Evolutionary conservation across 2,888 invertebrate genomes (phyloP).

Genomic region (Imbricaverruca yamaguchii): DNA sequence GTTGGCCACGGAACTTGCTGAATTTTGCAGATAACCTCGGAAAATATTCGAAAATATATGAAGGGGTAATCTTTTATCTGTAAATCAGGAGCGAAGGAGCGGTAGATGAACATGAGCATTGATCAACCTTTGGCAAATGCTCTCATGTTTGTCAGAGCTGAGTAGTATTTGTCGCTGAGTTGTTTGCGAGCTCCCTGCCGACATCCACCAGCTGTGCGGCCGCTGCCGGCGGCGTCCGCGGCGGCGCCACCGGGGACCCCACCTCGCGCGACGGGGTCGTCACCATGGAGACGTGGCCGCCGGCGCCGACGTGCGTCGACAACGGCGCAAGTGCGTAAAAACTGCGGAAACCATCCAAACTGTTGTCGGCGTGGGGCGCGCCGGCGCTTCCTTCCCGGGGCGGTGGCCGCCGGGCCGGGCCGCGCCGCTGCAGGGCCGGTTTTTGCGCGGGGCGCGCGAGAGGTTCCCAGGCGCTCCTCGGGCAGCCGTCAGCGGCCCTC

Average conservation of each 20-base stretch:
- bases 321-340: neutral
- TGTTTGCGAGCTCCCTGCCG: neutral
- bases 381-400: neutral
- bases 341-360: constrained; percentile 8
- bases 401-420: neutral
- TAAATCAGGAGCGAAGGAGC: neutral
- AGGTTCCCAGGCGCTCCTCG: neutral
- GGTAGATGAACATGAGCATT: neutral
- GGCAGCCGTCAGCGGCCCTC: neutral
- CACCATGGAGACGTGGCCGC: neutral
- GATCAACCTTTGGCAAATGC: constrained; percentile 4
- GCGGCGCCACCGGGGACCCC: neutral
- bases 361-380: neutral
- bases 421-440: neutral
- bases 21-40: neutral
- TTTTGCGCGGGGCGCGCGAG: neutral
- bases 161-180: neutral
- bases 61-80: too few relatives aligned
- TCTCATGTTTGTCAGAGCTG: neutral
- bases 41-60: neutral
- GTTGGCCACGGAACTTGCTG: neutral
- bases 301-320: neutral
- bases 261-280: neutral
- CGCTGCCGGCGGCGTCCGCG: neutral
- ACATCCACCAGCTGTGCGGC: neutral